Conservation (phyloP, 2,888 invertebrate species). For the Erebia ligea region DNA sequence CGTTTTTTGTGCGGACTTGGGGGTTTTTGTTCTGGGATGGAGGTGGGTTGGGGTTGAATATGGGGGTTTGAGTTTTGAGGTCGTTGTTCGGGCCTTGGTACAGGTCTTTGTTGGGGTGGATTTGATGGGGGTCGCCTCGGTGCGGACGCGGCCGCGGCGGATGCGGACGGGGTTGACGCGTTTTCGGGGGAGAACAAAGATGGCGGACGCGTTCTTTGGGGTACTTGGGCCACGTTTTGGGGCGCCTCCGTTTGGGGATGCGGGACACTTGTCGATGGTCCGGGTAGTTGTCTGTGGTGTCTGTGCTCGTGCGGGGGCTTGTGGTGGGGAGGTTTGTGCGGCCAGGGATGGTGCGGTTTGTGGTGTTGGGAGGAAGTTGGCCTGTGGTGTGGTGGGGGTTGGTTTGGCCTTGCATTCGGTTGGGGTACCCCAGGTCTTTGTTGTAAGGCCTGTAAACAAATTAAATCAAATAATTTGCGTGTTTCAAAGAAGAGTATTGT, state of each 20-base stretch:
- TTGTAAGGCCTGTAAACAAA: slow-evolving; percentile 24
- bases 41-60: slow-evolving; percentile 54
- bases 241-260: slow-evolving; percentile 39
- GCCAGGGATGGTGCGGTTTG: slow-evolving; percentile 66
- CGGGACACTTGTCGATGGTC: slow-evolving; percentile 49
- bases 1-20: slow-evolving; percentile 64
- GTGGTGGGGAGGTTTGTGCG: slow-evolving; percentile 69
- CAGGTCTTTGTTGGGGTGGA: slow-evolving; percentile 52
- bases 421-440: slow-evolving; percentile 45
- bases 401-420: slow-evolving; percentile 43
- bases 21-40: slow-evolving; percentile 52
- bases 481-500: too few relatives aligned
- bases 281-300: slow-evolving; percentile 46
- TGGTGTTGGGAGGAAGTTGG: slow-evolving; percentile 58
- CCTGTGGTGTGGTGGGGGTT: slow-evolving; percentile 58
- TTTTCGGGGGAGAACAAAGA: slow-evolving; percentile 88
- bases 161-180: slow-evolving; percentile 76
- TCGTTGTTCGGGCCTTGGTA: slow-evolving; percentile 42
- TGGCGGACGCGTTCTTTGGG: slow-evolving; percentile 76
- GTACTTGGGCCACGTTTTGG: slow-evolving; percentile 42
- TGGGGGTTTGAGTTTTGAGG: slow-evolving; percentile 35
- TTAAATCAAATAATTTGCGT: neutral
- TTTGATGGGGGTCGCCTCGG: slow-evolving; percentile 58
- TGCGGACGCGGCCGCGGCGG: slow-evolving; percentile 60
- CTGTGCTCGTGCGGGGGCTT: slow-evolving; percentile 58